A percentile compares a stretch with the other conserved stretches of the same genome.
Evolutionary conservation across 2,888 invertebrate genomes (phyloP).

Genomic region (Lapara coniferarum): DNA sequence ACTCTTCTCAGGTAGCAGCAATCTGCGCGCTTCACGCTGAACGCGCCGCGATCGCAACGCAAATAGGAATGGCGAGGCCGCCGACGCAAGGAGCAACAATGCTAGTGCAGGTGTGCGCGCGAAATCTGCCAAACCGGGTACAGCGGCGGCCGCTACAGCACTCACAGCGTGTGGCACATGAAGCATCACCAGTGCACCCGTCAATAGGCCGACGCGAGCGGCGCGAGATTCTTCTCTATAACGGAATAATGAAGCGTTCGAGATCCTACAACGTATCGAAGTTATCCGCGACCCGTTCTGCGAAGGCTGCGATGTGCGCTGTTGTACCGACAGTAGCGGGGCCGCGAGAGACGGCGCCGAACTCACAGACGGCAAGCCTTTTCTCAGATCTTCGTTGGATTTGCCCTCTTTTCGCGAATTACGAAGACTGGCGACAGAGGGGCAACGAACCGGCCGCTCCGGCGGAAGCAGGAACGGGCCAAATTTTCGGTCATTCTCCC

Average conservation of each 20-base stretch:
- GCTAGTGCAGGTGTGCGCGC: constrained; percentile 79
- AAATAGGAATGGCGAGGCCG: constrained; percentile 89
- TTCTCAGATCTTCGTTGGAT: constrained; percentile 69
- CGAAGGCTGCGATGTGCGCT: constrained; percentile 74
- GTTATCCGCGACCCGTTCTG: constrained; percentile 86
- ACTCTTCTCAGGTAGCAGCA: constrained; percentile 71
- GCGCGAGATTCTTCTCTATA: constrained; percentile 95
- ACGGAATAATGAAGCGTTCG: constrained; percentile 92
- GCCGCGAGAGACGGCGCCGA: constrained; percentile 80
- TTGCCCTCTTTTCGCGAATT: constrained; percentile 72
- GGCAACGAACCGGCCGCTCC: constrained; percentile 73
- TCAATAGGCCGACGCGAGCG: constrained; percentile 87
- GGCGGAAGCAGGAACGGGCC: constrained; percentile 77
- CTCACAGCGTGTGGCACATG: constrained; percentile 86
- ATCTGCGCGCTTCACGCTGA: constrained; percentile 71
- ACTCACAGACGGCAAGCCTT: constrained; percentile 76
- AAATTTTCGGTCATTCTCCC: constrained; percentile 65
- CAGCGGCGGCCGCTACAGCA: constrained; percentile 67
- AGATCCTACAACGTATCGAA: constrained; percentile 90
- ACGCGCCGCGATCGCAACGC: constrained; percentile 89
- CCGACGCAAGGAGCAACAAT: constrained; percentile 84
- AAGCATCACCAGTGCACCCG: constrained; percentile 89
- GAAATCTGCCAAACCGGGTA: constrained; percentile 78
- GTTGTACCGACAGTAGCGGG: constrained; percentile 62
- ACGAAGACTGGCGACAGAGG: constrained; percentile 74